phyloP scores from a whole-genome alignment of 1,140 invertebrate genomes.

The Telenomus remus region DNA sequence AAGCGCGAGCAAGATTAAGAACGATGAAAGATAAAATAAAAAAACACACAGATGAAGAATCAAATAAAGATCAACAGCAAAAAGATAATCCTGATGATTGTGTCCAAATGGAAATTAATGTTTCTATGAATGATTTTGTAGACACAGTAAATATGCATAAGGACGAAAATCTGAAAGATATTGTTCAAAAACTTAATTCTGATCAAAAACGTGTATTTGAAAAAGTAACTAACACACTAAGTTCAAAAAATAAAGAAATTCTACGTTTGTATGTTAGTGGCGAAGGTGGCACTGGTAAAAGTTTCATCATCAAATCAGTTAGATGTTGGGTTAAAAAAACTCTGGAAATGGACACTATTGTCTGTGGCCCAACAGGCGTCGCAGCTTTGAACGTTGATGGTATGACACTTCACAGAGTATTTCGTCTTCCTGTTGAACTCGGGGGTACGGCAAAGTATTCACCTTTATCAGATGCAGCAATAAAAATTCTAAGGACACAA shows the following conservation, averaged over 20 bases:
- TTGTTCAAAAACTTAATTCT: constrained; percentile 54
- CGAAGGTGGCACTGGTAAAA: constrained; percentile 58
- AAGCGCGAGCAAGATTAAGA: constrained; percentile 47
- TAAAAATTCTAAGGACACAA: not conserved
- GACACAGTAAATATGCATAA: constrained; percentile 36
- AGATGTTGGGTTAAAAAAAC: constrained; percentile 30
- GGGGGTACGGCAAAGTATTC: not conserved
- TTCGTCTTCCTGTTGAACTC: not conserved
- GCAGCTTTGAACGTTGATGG: constrained; percentile 50
- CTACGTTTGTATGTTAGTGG: constrained; percentile 48
- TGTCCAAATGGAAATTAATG: constrained; percentile 43
- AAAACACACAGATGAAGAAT: constrained; percentile 14
- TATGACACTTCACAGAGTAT: not conserved
- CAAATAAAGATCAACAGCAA: not conserved
- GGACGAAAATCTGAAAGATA: constrained; percentile 38
- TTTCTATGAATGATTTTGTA: constrained; percentile 57
- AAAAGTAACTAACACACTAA: constrained; percentile 38
- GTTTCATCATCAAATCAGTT: constrained; percentile 49
- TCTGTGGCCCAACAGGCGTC: not conserved
- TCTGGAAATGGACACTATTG: not conserved
- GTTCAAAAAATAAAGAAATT: constrained; percentile 5
- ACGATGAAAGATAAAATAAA: constrained; percentile 27
- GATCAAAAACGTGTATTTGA: constrained; percentile 60
- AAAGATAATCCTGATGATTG: constrained; percentile 14
- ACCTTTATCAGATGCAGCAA: not conserved